Base-by-base conservation (phyloP, 1,140 invertebrate species). In the Argopecten irradians region DNA sequence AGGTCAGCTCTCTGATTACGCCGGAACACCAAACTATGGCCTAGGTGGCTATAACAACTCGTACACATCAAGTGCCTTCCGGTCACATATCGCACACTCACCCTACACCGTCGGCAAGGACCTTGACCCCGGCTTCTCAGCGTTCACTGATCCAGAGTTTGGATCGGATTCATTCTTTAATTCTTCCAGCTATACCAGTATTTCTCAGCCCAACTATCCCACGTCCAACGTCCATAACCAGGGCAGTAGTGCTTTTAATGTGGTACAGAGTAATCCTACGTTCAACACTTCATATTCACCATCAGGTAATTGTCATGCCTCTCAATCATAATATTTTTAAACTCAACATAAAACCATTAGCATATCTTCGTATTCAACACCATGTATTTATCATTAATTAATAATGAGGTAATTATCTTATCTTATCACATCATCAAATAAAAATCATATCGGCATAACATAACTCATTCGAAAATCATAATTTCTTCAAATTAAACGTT, bases 241-340 rank as follows among this genome's bases (percentile, higher is more conserved):
- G 87, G 84, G 89, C 83, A 90, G 89, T 84, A 94, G 93, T 90
- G 94, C 94, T 13, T 95, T 95, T 83, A 94, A 95, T 85, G 92
- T 95, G 32, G 94, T 95, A 19, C 93, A 92, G 82, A 93, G 92
- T 87, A 91, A 90, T 28, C 87, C 88, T 34, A 85, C 89, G 43
- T 89, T 87, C 86, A 92, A 85, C 83, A n/a, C 87, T 36, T 28
- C 85, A 22, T 91, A 88, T 88, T 83, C 82, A 35, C 82, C 86
- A 16, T 85, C 91, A 89, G 91, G 91, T 92, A 87, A 88, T 33
- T 28, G 19, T 85, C 7, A 55, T 19, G 22, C 43, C 43, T 55
- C 43, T 55, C 43, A 19, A 55, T 19, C 16, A 39, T 39, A 5
- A 39, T 39, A 39, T 13, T 13, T 13, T 39, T 13, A 39, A 5